Evolutionary conservation across 2,888 invertebrate genomes (phyloP).

Genomic region (Cheilosia soror): DNA sequence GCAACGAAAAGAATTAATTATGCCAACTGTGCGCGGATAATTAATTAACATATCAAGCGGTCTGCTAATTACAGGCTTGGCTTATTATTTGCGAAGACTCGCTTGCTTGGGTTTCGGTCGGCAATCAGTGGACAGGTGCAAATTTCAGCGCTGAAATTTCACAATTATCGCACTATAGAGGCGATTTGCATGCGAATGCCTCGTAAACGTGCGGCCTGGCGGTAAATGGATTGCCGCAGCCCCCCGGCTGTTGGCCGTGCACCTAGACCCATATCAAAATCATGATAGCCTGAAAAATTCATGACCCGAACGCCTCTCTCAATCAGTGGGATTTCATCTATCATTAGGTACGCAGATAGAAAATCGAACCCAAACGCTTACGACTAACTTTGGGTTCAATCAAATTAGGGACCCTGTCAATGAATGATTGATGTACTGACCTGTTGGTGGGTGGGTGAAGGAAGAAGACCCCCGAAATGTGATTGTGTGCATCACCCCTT

Average conservation of each 20-base stretch:
- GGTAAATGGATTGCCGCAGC: not conserved
- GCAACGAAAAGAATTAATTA: conserved; percentile 62
- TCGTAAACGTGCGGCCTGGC: conserved; percentile 32
- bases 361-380: conserved; percentile 34
- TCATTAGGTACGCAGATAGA: conserved; percentile 53
- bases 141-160: conserved; percentile 73
- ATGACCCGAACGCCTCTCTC: conserved; percentile 48
- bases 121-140: conserved; percentile 75
- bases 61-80: conserved; percentile 68
- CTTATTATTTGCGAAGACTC: conserved; percentile 65
- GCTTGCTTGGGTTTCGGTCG: conserved; percentile 37
- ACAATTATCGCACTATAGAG: conserved; percentile 68
- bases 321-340: conserved; percentile 50
- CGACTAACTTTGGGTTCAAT: conserved; percentile 47
- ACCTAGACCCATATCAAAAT: conserved; percentile 25
- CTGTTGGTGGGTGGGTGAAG: not conserved
- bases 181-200: conserved; percentile 69
- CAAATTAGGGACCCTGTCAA: conserved; percentile 69
- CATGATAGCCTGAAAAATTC: conserved; percentile 51
- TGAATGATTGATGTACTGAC: conserved; percentile 64
- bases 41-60: conserved; percentile 72
- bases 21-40: conserved; percentile 69
- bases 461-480: conserved; percentile 29
- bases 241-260: not conserved
- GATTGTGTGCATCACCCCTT: conserved; percentile 32